A percentile compares a stretch with the other conserved stretches of the same genome.
phyloP scores from a whole-genome alignment of 2,113 vertebrate species.

The Archilochus colubris region DNA sequence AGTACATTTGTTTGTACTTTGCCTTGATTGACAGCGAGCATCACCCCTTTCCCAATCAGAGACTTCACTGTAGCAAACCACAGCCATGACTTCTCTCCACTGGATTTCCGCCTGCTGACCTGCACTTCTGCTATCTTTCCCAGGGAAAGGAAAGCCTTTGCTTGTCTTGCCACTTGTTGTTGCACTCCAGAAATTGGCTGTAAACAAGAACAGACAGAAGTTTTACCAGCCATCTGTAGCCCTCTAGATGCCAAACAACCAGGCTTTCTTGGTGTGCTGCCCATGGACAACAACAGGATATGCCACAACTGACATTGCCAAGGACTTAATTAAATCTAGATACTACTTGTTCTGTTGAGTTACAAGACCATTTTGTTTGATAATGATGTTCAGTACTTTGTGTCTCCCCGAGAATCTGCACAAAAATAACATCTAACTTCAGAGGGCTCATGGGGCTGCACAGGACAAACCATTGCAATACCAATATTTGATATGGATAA shows the following conservation, averaged over 20 bases:
- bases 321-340: constrained; percentile 65
- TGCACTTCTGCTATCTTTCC: constrained; percentile 93
- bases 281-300: background rate
- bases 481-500: background rate
- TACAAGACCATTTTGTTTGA: constrained; percentile 10
- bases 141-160: constrained; percentile 91
- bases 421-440: background rate
- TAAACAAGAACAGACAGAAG: constrained; percentile 74
- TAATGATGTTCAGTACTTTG: background rate
- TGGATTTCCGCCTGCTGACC: constrained; percentile 79
- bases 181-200: constrained; percentile 97
- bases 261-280: constrained; percentile 43
- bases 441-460: background rate
- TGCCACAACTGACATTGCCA: background rate
- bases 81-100: constrained; percentile 89
- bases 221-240: constrained; percentile 58
- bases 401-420: background rate
- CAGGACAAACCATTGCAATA: background rate
- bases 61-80: constrained; percentile 96
- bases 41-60: constrained; percentile 93
- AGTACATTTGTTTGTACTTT: constrained; percentile 93
- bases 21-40: constrained; percentile 95
- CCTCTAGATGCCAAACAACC: constrained; percentile 15
- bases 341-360: constrained; percentile 21
- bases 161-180: constrained; percentile 93